Base-by-base conservation (phyloP, 2,797 vertebrate genomes). In the Lemur catta region DNA sequence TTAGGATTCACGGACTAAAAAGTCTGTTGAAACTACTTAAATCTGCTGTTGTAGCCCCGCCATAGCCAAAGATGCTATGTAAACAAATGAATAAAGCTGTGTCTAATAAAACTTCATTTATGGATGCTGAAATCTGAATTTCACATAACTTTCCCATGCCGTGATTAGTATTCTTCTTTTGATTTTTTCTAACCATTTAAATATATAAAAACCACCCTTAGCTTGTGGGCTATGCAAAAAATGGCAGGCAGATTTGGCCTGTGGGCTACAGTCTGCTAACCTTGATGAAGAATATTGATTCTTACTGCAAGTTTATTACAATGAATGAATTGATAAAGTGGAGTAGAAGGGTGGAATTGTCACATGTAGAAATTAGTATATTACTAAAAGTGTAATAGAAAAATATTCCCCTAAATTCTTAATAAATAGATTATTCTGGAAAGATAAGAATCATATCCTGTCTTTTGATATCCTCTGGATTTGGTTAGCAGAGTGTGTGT, bases 351-450 rank as follows among this genome's bases (percentile, higher is more conserved):
- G 41, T 84, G 28, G n/a, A n/a, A 46, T 48, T 86, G 80, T 86
- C 59, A 71, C 30, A 65, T 74, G 35, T 74, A 76, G n/a, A 96
- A 92, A 59, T 85, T 4, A 13, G 84, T 79, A 26, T 46, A 46
- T 13, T 76, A 12, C 13, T 69, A 85, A 86, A 93, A 82, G 33
- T 74, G 46, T 85, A 82, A 74, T 69, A 50, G 30, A 14, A 78
- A 85, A 74, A n/a, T 87, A 90, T 79, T 84, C n/a, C n/a, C 74
- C 18, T 92, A 89, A 86, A 55, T 90, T 71, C 69, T 94, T 76
- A 92, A 90, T 80, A 12, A 63, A 52, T 69, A 75, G 75, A 35
- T 78, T 67, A 24, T 87, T 92, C 28, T 63, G 35, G 85, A 87
- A 69, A 38, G 6, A 76, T 43, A 93, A 46, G 50, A 75, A 74